phyloP scores from a whole-genome alignment of 2,113 vertebrate genomes.

The Tinamus guttatus region DNA sequence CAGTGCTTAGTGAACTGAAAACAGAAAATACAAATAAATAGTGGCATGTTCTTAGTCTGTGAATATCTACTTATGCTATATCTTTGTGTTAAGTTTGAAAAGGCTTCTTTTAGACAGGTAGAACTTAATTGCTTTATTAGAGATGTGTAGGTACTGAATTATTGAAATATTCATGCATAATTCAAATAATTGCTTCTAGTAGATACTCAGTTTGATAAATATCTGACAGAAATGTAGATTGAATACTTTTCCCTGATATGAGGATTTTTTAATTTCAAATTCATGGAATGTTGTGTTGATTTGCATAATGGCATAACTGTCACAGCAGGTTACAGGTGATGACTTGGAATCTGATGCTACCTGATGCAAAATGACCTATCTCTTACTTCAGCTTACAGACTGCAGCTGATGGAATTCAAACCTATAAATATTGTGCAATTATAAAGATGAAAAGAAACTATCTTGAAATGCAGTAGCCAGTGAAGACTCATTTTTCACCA shows the following conservation, averaged over 20 bases:
- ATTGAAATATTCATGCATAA: conserved; percentile 66
- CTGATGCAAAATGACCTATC: conserved; percentile 42
- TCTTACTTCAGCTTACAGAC: not conserved
- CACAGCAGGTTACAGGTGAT: conserved; percentile 22
- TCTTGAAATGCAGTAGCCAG: not conserved
- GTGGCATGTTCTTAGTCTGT: not conserved
- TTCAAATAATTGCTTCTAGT: conserved; percentile 72
- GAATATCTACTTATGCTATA: conserved; percentile 2
- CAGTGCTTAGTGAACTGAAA: conserved; percentile 16
- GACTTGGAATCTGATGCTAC: conserved; percentile 2
- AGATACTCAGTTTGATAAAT: conserved; percentile 44
- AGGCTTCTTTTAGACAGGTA: not conserved
- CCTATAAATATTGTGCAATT: conserved; percentile 2
- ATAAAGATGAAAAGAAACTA: conserved; percentile 16
- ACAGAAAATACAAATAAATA: conserved; percentile 1
- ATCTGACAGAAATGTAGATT: conserved; percentile 6
- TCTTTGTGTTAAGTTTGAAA: conserved; percentile 36
- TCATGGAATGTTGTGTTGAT: conserved; percentile 21
- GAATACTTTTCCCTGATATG: not conserved
- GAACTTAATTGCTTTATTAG: conserved; percentile 63
- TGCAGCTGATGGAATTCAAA: conserved; percentile 42
- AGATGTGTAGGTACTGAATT: conserved; percentile 55
- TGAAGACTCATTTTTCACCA: conserved; percentile 1
- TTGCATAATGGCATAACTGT: conserved; percentile 53
- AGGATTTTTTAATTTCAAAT: conserved; percentile 7